Evolutionary conservation across 2,797 vertebrate species (phyloP), one percentile per base, ranked within the genome.

Genomic region (Rhodeus uyekii): DNA sequence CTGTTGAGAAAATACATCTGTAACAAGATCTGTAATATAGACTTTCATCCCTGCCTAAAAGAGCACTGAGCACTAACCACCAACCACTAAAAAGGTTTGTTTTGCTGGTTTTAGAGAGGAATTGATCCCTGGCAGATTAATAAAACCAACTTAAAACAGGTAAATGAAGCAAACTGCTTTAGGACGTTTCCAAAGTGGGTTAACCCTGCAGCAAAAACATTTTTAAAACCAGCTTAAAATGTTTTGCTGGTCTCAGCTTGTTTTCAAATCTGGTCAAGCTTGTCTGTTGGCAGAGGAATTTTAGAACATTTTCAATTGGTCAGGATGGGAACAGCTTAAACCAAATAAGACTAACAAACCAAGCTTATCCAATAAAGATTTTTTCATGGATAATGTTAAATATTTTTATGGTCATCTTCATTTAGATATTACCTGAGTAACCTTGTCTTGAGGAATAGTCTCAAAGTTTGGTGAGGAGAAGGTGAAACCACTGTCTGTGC

Each of bases 401-500:
- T 19, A 69, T 72, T 32, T 50, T 4, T 19, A 48, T 9, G 8
- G 24, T 42, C 38, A 13, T 39, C 42, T 16, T 22, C 18, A 48
- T 22, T 81, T 46, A 36, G 13, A 13, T 13, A 14, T 82, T 89
- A 98, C 98, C 95, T 97, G 94, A 3, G 94, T 96, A 84, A 99
- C 94, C 10, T 94, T 96, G 84, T 96, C 98, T 89, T 99, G 98
- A 0, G 98, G 98, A 88, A 99, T 96, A 48, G 98, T 99, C 48
- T 98, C 97, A 76, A 96, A 99, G 88, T 99, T 99, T 38, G 98
- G 98, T 1, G 98, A 98, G 2, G 98, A 99, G 92, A 99, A 99
- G 2, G 98, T 99, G 91, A 99, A 99, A 14, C 98, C 98, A 1
- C 97, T 99, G 78, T 99, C 97, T 0, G 98, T 99, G 38, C 98